Conservation (phyloP, 2,113 vertebrate genomes). For the Menidia beryllina region DNA sequence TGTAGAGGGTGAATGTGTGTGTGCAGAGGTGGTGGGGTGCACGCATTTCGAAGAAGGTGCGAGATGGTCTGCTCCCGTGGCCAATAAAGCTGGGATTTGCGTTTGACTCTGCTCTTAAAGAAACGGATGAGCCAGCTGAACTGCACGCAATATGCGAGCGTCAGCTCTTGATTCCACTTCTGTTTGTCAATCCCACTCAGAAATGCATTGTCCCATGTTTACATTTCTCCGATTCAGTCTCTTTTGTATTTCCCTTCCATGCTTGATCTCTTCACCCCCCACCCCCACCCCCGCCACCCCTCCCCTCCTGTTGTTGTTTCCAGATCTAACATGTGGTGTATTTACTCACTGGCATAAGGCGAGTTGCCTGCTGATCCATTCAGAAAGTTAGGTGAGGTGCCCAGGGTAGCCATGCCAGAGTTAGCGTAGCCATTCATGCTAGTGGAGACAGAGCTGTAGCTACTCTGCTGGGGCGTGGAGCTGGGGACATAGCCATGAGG, state of each 20-base stretch:
- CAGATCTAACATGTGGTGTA: conserved; percentile 32
- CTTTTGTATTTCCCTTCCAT: background rate
- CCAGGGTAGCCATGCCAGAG: conserved; percentile 95
- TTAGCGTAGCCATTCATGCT: conserved; percentile 98
- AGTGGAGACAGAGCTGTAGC: conserved; percentile 95
- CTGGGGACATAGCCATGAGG: conserved; percentile 96
- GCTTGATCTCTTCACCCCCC: background rate
- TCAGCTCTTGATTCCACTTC: conserved; percentile 30
- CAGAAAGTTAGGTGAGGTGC: conserved; percentile 95
- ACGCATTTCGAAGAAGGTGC: conserved; percentile 37
- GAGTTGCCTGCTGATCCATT: conserved; percentile 98
- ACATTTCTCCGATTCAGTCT: conserved; percentile 4
- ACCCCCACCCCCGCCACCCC: too few relatives aligned
- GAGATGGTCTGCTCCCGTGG: conserved; percentile 72
- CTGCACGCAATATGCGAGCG: conserved; percentile 44
- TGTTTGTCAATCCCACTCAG: conserved; percentile 7
- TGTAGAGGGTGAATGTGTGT: conserved; percentile 90
- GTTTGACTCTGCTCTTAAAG: conserved; percentile 80
- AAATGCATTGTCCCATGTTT: conserved; percentile 1
- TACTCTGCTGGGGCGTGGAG: conserved; percentile 95
- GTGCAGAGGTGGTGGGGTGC: conserved; percentile 80
- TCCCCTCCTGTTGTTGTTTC: background rate
- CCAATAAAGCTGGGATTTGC: conserved; percentile 76
- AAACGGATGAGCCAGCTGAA: conserved; percentile 77
- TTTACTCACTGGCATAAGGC: conserved; percentile 96